phyloP scores from a whole-genome alignment of 2,888 invertebrate genomes.

The Epirrhoe tristata region DNA sequence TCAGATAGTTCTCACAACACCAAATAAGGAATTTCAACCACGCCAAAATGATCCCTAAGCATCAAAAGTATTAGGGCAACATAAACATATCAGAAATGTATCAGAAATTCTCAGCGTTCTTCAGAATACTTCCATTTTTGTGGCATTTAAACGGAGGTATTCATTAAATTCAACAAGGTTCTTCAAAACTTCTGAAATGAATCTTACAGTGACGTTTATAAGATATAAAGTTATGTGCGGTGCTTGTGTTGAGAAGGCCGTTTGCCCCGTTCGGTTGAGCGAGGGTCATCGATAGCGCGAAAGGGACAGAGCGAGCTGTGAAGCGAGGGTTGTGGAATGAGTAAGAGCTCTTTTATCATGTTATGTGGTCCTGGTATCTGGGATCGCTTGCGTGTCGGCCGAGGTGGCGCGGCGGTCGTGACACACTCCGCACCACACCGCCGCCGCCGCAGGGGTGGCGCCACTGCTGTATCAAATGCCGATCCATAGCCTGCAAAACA shows the following conservation, averaged over 20 bases:
- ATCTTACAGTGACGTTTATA: slow-evolving; percentile 21
- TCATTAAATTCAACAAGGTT: slow-evolving; percentile 46
- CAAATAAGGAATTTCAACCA: slow-evolving; percentile 78
- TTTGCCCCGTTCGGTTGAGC: slow-evolving; percentile 62
- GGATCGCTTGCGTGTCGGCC: slow-evolving; percentile 83
- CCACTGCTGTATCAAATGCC: slow-evolving; percentile 27
- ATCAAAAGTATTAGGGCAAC: slow-evolving; percentile 74
- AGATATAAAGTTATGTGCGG: slow-evolving; percentile 24
- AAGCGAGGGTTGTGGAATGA: slow-evolving; percentile 46
- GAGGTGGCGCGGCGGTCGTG: slow-evolving; percentile 80
- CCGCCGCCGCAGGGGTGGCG: slow-evolving; percentile 26
- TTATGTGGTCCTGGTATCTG: slow-evolving; percentile 73
- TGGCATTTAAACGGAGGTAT: slow-evolving; percentile 58
- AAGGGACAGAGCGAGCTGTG: slow-evolving; percentile 56
- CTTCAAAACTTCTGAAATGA: slow-evolving; percentile 20
- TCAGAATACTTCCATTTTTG: slow-evolving; percentile 69
- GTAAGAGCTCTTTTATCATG: slow-evolving; percentile 48
- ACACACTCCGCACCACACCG: slow-evolving; percentile 47
- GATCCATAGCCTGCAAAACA: slow-evolving; percentile 10
- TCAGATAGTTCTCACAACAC: slow-evolving; percentile 50
- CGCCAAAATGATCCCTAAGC: slow-evolving; percentile 83
- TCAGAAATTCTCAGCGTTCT: slow-evolving; percentile 73
- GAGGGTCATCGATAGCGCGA: slow-evolving; percentile 64
- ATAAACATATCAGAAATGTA: slow-evolving; percentile 67
- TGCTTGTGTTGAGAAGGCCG: slow-evolving; percentile 50